Base-by-base conservation (phyloP, 2,113 vertebrate genomes). In the Lasiurus cinereus region DNA sequence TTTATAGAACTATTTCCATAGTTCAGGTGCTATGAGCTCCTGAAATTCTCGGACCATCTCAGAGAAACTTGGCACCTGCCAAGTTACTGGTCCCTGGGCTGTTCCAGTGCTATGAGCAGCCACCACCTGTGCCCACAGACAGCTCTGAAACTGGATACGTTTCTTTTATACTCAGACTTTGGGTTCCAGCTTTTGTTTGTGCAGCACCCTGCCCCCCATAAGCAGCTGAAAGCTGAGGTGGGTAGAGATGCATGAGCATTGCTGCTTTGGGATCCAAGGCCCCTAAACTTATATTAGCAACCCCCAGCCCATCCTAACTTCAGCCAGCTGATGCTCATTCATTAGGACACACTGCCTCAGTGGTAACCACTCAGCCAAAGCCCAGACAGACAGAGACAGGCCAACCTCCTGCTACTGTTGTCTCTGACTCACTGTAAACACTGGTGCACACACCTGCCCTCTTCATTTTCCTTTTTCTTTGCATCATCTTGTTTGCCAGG, bases 371-470 rank as follows among this genome's bases (percentile, higher is more conserved):
- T 80, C 73, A 18, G 64, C 31, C 48, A 83, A n/a, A 56, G 11
- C 10, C 24, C 59, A 18, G 46, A 21, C 33, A 33, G 52, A 36
- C 8, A 36, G 33, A 39, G 21, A n/a, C 59, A 31, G 0, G 13
- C 46, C 33, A 12, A 8, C 15, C 3, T 18, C 24, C 43, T 3
- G 0, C 36, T 16, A 8, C 59, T 10, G 16, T 5, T 8, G 24
- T 29, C 56, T 21, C 14, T 0, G 24, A 6, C 33, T 31, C 6
- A 1, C 9, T 48, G 3, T 3, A 10, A 69, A 72, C 21, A 33
- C 11, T 8, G 0, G 2, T 14, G 13, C 3, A 1, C 22, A 24
- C 1, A 8, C n/a, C 27, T 8, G 3, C 14, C 9, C 50, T 16
- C 83, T 13, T 33, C 69, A 1, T 15, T 27, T 59, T 43, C 39